phyloP scores from a whole-genome alignment of 1,140 invertebrate genomes.

The Macrobrachium nipponense region DNA sequence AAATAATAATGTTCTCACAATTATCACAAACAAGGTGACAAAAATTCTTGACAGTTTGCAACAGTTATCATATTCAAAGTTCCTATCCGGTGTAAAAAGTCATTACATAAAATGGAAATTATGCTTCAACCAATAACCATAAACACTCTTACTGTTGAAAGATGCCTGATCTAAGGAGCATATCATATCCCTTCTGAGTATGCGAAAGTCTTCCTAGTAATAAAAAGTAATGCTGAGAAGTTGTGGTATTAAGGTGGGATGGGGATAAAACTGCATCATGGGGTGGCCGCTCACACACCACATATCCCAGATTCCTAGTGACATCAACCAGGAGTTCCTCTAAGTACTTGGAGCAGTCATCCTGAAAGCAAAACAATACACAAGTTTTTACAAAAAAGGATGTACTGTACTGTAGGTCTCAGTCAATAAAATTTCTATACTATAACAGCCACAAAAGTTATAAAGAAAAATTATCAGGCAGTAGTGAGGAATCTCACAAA shows the following conservation, averaged over 20 bases:
- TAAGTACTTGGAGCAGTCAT: conserved; percentile 73
- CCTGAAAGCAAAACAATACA: conserved; percentile 67
- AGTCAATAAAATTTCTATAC: no score
- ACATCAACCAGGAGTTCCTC: conserved; percentile 87
- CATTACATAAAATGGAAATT: neutral
- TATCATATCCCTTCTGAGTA: conserved; percentile 78
- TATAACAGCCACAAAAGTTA: no score
- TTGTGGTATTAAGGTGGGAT: conserved; percentile 85
- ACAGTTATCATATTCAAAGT: neutral
- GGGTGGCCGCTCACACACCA: conserved; percentile 79
- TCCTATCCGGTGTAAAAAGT: neutral
- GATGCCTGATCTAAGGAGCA: conserved; percentile 81
- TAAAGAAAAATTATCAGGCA: no score
- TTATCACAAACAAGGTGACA: no score
- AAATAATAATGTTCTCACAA: no score
- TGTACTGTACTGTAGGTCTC: no score
- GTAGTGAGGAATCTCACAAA: no score
- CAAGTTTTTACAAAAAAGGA: neutral
- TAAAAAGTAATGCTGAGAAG: conserved; percentile 93
- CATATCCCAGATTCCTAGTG: conserved; percentile 79
- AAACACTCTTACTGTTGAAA: conserved; percentile 76
- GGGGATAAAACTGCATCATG: conserved; percentile 92
- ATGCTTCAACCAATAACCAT: conserved; percentile 38
- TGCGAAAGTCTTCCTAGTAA: conserved; percentile 88
- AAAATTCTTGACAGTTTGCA: neutral